Base-by-base conservation (phyloP, 53 echinoderm and acorn worm genomes). In the Temnopleurus reevesii region DNA sequence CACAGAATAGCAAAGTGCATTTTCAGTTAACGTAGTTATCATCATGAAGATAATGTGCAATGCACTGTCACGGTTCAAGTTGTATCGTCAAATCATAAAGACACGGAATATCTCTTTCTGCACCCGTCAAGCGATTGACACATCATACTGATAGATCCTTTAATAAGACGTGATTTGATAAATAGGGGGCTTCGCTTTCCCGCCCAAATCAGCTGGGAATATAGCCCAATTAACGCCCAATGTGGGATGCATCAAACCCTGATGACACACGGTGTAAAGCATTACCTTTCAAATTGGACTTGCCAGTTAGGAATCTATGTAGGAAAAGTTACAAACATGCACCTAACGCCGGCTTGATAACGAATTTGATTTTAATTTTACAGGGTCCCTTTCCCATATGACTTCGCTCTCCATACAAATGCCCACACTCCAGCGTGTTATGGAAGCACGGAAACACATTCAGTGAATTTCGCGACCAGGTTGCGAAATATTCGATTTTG, bases 291-390 rank as follows among this genome's bases (percentile, higher is more conserved):
- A 83, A 55, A 83, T 83, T 83, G 83, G 83, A 83, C 55, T 83
- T 83, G 83, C 55, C 83, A 55, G 46, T 35, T 53, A 55, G 24
- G 83, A 83, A 83, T 55, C 83, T 83, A 55, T 83, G 54, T 55
- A 83, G 83, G 80, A 83, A 34, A 83, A 83, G 83, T 83, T 55
- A 83, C 46, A 83, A 49, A 79, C 79, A 79, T 79, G 46, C 79
- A 46, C 36, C 51, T 19, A 53, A 54, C 83, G 33, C 55, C 54
- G 55, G 23, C 19, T 55, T 83, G 83, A 54, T 83, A 53, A 54
- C 54, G 55, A 83, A 53, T 83, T 83, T 31, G 83, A 53, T 55
- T 83, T 12, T 53, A 46, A n/a, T 47, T 79, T 79, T 12, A 47
- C 46, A 17, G 55, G 49, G 46, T 17, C 51, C 80, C 46, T 80